Evolutionary conservation across 2,888 invertebrate genomes (phyloP).

Genomic region (Mesorhabditis sp.): DNA sequence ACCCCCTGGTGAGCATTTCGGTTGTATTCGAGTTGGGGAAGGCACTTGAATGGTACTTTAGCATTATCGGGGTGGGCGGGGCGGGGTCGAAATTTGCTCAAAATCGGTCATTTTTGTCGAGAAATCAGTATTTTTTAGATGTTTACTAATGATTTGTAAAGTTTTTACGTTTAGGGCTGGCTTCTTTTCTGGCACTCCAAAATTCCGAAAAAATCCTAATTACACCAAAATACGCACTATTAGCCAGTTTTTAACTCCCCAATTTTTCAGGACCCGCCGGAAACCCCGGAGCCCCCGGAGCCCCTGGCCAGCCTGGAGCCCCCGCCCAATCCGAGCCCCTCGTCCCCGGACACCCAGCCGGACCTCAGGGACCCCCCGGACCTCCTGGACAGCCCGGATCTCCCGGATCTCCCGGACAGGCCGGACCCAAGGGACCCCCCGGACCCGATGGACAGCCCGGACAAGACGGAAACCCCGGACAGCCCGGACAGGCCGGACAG

Average conservation of each 20-base stretch:
- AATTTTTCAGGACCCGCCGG: slow-evolving; percentile 25
- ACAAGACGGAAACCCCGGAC: slow-evolving; percentile 25
- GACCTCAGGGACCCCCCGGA: slow-evolving; percentile 35
- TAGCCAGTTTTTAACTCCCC: too few species aligned
- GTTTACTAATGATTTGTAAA: too few species aligned
- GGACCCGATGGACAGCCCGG: slow-evolving; percentile 29
- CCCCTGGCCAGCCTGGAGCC: slow-evolving; percentile 31
- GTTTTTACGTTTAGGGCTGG: too few species aligned
- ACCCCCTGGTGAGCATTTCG: slow-evolving; percentile 18
- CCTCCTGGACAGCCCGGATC: slow-evolving; percentile 28
- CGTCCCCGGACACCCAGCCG: slow-evolving; percentile 34
- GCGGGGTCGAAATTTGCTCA: too few species aligned
- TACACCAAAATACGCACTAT: too few species aligned
- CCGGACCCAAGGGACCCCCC: slow-evolving; percentile 29
- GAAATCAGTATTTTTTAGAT: too few species aligned
- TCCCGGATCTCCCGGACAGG: slow-evolving; percentile 25
- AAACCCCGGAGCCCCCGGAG: slow-evolving; percentile 24
- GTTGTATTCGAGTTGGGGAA: too few species aligned
- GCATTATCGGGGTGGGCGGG: too few species aligned
- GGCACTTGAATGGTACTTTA: too few species aligned
- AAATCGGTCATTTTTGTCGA: too few species aligned
- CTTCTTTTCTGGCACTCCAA: too few species aligned
- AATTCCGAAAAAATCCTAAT: too few species aligned
- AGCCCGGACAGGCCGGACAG: slow-evolving; percentile 35
- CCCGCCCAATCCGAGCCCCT: slow-evolving; percentile 20